A percentile compares a stretch with the other conserved stretches of the same genome.
These are phyloP conservation scores for Climacteris rufus DNA, from an alignment of 2,113 vertebrate genomes.

Conservation along the genomic window DNA sequence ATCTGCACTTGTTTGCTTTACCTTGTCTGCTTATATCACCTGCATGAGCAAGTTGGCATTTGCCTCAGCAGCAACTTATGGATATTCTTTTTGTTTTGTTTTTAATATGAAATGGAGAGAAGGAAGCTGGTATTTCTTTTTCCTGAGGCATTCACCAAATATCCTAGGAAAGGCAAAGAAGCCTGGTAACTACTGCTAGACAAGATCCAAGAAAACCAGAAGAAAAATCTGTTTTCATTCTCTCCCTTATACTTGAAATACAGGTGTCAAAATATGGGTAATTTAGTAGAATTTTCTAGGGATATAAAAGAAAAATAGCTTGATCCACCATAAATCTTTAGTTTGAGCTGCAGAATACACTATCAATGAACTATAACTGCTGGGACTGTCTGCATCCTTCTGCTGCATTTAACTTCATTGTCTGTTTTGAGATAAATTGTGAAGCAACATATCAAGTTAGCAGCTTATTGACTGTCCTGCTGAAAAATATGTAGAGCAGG, in stretches of 20 bases:
- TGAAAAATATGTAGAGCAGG: not conserved
- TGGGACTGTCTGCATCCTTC: not conserved
- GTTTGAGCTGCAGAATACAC: not conserved
- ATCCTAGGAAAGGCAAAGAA: not conserved
- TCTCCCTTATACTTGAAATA: not conserved
- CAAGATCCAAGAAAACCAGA: not conserved
- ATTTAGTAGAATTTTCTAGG: not conserved
- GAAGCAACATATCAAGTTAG: slow-evolving; percentile 6
- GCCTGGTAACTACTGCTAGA: not conserved
- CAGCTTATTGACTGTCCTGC: slow-evolving; percentile 2
- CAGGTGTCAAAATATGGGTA: slow-evolving; percentile 10
- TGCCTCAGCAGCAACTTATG: not conserved
- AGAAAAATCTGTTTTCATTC: not conserved
- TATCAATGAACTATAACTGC: not conserved
- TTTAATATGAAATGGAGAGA: not conserved
- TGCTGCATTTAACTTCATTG: slow-evolving; percentile 15
- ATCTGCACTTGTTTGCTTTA: not conserved
- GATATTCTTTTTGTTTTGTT: not conserved
- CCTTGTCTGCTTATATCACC: not conserved
- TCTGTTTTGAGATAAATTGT: not conserved
- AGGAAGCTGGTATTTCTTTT: not conserved
- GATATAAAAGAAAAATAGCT: not conserved
- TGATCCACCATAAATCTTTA: not conserved
- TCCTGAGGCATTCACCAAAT: not conserved
- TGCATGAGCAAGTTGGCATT: not conserved